phyloP scores from a whole-genome alignment of 2,888 invertebrate genomes.

The Lampropteryx suffumata region DNA sequence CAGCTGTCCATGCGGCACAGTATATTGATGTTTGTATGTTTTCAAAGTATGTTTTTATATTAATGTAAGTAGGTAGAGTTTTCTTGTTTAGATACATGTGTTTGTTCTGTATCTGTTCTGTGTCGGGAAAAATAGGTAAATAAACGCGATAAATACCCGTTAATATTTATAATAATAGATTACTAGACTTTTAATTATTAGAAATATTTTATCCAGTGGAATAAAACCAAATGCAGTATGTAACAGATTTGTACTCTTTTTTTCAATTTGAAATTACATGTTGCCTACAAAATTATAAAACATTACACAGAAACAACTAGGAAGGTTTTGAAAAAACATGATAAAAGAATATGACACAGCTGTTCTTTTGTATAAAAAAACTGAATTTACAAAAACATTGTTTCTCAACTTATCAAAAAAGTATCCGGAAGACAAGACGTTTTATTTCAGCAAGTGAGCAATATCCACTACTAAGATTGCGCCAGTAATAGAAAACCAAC shows the following conservation, averaged over 20 bases:
- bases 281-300: constrained; percentile 61
- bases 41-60: too few species aligned
- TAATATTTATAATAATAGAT: too few species aligned
- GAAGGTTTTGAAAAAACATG: constrained; percentile 36
- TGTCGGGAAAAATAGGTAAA: too few species aligned
- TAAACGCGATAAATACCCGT: too few species aligned
- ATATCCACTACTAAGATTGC: background rate
- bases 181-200: too few species aligned
- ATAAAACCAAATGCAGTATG: constrained; percentile 28
- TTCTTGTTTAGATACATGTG: too few species aligned
- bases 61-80: too few species aligned
- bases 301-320: constrained; percentile 44
- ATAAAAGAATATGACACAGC: constrained; percentile 16
- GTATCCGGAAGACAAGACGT: constrained; percentile 8
- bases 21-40: too few species aligned
- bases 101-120: too few species aligned
- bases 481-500: too few species aligned
- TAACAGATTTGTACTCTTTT: constrained; percentile 60
- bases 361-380: constrained; percentile 1
- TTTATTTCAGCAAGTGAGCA: background rate
- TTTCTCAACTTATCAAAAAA: constrained; percentile 11
- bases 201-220: background rate
- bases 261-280: constrained; percentile 44
- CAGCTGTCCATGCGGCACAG: too few species aligned
- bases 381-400: constrained; percentile 6